These are phyloP conservation scores for Malurus melanocephalus DNA, from an alignment of 2,113 vertebrate species.

Conservation along the genomic window DNA sequence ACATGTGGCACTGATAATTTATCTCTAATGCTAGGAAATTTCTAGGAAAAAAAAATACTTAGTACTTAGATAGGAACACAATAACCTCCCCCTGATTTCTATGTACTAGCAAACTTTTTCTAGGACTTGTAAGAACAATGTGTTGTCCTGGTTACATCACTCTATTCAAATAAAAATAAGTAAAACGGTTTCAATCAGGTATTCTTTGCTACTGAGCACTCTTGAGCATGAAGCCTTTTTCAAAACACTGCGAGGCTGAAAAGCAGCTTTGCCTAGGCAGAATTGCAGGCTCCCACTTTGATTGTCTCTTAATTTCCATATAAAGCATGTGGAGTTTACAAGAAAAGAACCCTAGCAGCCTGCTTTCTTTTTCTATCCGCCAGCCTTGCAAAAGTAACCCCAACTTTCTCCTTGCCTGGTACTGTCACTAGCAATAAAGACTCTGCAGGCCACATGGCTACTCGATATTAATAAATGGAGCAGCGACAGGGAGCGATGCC, in stretches of 20 bases:
- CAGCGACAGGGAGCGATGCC: neutral
- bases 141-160: neutral
- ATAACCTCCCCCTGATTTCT: neutral
- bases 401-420: conserved; percentile 36
- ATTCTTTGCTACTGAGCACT: neutral
- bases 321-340: conserved; percentile 10
- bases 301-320: conserved; percentile 37
- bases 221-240: neutral
- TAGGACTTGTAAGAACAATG: neutral
- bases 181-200: neutral
- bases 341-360: conserved; percentile 22
- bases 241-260: neutral
- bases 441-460: conserved; percentile 51
- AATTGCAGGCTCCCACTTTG: neutral
- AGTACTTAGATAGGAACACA: neutral
- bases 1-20: neutral
- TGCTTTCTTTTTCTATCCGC: neutral
- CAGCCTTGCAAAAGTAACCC: conserved; percentile 34
- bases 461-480: conserved; percentile 45
- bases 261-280: neutral
- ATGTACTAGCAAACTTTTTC: neutral
- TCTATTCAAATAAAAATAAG: neutral
- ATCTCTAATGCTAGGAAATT: neutral
- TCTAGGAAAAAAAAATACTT: neutral
- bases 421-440: conserved; percentile 52